Evolutionary conservation across 2,888 invertebrate genomes (phyloP).

Genomic region (Drosophila monieri): DNA sequence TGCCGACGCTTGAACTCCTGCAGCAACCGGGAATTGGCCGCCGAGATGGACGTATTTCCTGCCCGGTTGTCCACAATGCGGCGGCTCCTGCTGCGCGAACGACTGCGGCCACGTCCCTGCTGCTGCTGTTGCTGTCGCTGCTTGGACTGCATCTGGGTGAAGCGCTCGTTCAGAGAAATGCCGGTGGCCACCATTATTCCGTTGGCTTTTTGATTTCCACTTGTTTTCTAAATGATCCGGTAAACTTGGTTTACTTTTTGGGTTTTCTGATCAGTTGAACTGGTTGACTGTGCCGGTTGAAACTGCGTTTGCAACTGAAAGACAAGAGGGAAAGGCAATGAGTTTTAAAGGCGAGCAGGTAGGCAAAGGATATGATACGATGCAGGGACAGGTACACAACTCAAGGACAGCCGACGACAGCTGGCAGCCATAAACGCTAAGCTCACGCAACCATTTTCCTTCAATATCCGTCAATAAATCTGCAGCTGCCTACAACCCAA

Average conservation of each 20-base stretch:
- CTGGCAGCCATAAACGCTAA: conserved; percentile 40
- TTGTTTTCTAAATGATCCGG: conserved; percentile 3
- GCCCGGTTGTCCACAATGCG: conserved; percentile 60
- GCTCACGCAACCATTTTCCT: conserved; percentile 25
- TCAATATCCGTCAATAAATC: conserved; percentile 37
- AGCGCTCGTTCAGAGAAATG: conserved; percentile 84
- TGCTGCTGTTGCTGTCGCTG: conserved; percentile 14
- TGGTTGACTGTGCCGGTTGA: conserved; percentile 37
- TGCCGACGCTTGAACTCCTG: conserved; percentile 82
- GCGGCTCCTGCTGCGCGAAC: conserved; percentile 70
- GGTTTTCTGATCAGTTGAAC: conserved; percentile 20
- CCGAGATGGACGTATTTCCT: conserved; percentile 61
- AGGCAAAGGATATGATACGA: conserved; percentile 3
- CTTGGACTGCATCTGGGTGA: conserved; percentile 82
- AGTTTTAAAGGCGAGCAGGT: conserved; percentile 56
- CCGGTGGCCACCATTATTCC: conserved; percentile 81
- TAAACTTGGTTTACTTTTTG: conserved; percentile 11
- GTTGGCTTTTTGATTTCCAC: neutral
- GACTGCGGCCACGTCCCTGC: conserved; percentile 55
- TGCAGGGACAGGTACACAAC: neutral
- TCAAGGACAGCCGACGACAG: conserved; percentile 31
- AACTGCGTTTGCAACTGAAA: conserved; percentile 62
- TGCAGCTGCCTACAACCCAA: conserved; percentile 24
- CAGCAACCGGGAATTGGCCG: conserved; percentile 81
- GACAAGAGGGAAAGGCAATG: conserved; percentile 23